Conservation (phyloP, 2,888 invertebrate genomes). For the Meiosimyza decipiens region DNA sequence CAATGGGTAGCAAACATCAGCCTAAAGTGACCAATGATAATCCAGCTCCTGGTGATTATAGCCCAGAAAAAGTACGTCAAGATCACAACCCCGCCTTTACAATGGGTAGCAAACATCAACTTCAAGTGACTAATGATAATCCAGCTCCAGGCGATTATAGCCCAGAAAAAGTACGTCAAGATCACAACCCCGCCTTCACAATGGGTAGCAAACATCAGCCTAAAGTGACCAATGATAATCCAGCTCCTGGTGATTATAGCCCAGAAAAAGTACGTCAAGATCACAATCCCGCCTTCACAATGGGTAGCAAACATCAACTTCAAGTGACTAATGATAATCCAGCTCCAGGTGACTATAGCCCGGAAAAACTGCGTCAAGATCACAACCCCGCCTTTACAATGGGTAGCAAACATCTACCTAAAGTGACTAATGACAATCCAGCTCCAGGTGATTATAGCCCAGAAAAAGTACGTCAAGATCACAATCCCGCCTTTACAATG, state of each 20-base stretch:
- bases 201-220: conserved; percentile 76
- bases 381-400: conserved; percentile 69
- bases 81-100: conserved; percentile 69
- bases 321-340: conserved; percentile 68
- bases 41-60: conserved; percentile 68
- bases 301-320: conserved; percentile 69
- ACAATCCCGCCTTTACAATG: conserved; percentile 70
- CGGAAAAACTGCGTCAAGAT: conserved; percentile 67
- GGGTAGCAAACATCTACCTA: conserved; percentile 68
- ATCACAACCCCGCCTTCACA: conserved; percentile 70
- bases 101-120: conserved; percentile 70
- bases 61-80: conserved; percentile 67
- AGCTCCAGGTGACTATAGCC: conserved; percentile 70
- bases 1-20: conserved; percentile 60
- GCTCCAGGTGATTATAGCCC: conserved; percentile 69
- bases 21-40: conserved; percentile 59
- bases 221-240: conserved; percentile 72
- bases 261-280: conserved; percentile 71
- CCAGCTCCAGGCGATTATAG: conserved; percentile 71
- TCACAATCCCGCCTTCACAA: conserved; percentile 67
- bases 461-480: conserved; percentile 68
- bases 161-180: conserved; percentile 72
- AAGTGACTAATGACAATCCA: conserved; percentile 63
- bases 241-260: conserved; percentile 74
- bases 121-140: conserved; percentile 63